Base-by-base conservation (phyloP, 92 coral and sea anemone species). In the Chrysogorgia sp. region DNA sequence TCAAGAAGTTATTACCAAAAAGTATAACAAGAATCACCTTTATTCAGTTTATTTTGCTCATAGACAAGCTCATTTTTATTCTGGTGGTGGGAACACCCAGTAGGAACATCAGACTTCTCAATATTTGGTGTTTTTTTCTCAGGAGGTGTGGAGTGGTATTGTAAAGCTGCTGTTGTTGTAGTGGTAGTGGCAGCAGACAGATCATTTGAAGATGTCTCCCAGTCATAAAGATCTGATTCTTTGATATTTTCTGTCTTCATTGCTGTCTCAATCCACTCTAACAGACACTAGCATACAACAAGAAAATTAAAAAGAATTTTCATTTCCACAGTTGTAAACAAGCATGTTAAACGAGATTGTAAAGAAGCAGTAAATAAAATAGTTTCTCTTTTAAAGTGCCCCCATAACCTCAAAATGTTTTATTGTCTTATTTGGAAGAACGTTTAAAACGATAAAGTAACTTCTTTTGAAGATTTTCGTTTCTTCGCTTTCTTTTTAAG, bases 191-290 rank as follows among this genome's bases (percentile, higher is more conserved):
- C 92, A 55, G 91, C 87, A 2, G 91, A 86, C 15, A 82, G 72
- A 50, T 90, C 96, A 47, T 76, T 58, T 24, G 81, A 87, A 33
- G 63, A 70, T 61, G 82, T 93, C 79, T 93, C 97, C 98, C 98
- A 93, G 89, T 93, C 98, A 35, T 60, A 93, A 0, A 90, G 92
- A 61, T 93, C 98, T 15, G 85, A 77, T 7, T 93, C 96, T 35
- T 82, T 91, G 40, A 89, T 78, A 40, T 90, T 89, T 64, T 93
- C 92, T 74, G 90, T 82, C 50, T 80, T 85, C 72, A 91, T 87
- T 9, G 90, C 88, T 77, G 89, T 93, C 82, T 93, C 96, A 22
- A 93, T 71, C 22, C 79, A 75, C 19, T 90, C 89, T 52, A 85
- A 76, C 63, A 93, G 63, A 66, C 84, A 67, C 98, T 93, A 57